Base-by-base conservation (phyloP, 53 echinoderm and acorn worm genomes). In the Echinarachnius parma region DNA sequence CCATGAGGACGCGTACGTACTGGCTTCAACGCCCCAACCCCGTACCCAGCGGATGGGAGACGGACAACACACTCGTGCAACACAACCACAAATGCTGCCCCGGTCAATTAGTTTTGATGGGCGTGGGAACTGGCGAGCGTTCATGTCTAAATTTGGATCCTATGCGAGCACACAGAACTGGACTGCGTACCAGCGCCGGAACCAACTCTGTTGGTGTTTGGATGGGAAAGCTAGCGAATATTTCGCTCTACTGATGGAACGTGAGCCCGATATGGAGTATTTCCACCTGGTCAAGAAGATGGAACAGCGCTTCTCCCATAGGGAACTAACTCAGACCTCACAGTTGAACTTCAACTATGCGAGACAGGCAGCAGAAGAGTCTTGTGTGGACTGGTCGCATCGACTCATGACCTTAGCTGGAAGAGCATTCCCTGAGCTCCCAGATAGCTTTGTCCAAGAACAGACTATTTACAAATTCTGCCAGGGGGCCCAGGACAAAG, bases 51-150 rank as follows among this genome's bases (percentile, higher is more conserved):
- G n/a, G n/a, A n/a, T n/a, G n/a, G n/a, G n/a, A n/a, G n/a, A n/a
- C n/a, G n/a, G n/a, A n/a, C n/a, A n/a, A n/a, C n/a, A n/a, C n/a
- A n/a, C n/a, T n/a, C n/a, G n/a, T n/a, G n/a, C n/a, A n/a, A n/a
- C n/a, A n/a, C n/a, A n/a, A n/a, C n/a, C n/a, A n/a, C n/a, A n/a
- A n/a, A 8, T 23, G 57, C 23, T 82, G 3, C 82, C 82, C 0
- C 75, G 64, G 53, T 32, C 82, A 2, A 72, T 82, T 4, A 75
- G 47, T 1, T 82, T 62, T 34, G 75, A 82, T 42, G 75, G 82
- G 8, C 61, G 32, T 14, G 18, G 39, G 13, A 82, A 53, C 57
- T 82, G 75, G 82, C 50, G 23, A 23, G 62, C 55, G 0, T 82
- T 75, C 28, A 34, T 50, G 10, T 34, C 54, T 0, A 75, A 75